Evolutionary conservation across 2,113 vertebrate genomes (phyloP).

Genomic region (Triplophysa siluroides): DNA sequence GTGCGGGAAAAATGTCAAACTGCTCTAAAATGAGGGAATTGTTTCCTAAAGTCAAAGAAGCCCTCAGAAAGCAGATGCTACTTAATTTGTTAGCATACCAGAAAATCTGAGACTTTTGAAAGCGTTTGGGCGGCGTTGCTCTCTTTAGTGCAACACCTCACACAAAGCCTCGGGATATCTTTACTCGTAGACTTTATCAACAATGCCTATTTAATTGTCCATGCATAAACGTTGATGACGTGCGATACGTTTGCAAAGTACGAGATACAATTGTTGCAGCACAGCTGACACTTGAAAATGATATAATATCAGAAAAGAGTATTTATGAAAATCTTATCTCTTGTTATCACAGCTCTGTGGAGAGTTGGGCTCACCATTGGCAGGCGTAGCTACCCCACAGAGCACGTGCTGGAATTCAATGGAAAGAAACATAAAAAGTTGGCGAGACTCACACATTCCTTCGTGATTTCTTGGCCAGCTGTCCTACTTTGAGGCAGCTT

Average conservation of each 20-base stretch:
- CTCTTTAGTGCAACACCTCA: neutral
- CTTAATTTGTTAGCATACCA: neutral
- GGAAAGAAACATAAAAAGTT: constrained; percentile 49
- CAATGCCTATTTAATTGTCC: constrained; percentile 32
- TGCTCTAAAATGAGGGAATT: constrained; percentile 26
- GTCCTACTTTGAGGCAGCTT: constrained; percentile 40
- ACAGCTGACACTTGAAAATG: neutral
- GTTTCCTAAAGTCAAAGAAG: constrained; percentile 32
- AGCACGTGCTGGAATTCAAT: constrained; percentile 44
- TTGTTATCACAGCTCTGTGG: constrained; percentile 14
- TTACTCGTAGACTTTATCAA: constrained; percentile 8
- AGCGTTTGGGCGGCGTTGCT: neutral
- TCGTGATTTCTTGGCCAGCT: constrained; percentile 40
- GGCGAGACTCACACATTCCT: constrained; percentile 48
- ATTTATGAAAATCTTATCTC: neutral
- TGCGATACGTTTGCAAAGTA: constrained; percentile 23
- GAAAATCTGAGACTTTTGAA: neutral
- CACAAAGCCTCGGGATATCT: constrained; percentile 20
- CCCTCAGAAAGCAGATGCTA: neutral
- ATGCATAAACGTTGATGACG: constrained; percentile 37
- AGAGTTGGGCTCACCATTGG: neutral
- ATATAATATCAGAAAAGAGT: constrained; percentile 39
- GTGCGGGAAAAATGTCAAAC: constrained; percentile 17
- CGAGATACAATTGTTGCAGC: constrained; percentile 37
- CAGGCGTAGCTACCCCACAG: constrained; percentile 1